Base-by-base conservation (phyloP, 2,888 invertebrate species). In the Tetragnatha montana region DNA sequence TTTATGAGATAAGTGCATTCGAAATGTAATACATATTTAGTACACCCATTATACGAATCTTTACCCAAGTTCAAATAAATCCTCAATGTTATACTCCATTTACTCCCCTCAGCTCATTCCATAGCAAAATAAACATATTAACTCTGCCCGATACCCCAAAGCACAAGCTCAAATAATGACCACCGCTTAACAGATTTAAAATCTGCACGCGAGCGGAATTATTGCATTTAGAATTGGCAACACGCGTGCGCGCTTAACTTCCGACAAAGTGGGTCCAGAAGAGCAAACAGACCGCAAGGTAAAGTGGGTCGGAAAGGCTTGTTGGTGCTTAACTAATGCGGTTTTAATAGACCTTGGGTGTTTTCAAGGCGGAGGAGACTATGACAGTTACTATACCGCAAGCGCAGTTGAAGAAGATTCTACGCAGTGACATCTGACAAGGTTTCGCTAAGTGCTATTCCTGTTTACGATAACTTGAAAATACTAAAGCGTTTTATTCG, bases 251-350 rank as follows among this genome's bases (percentile, higher is more conserved):
- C 60, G 17, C 17, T 60, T 60, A 60, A 60, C 17, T 60, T 60
- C 60, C 60, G 10, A 60, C 60, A 60, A 60, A 60, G 12, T 17
- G 60, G 14, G 60, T 8, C 14, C 60, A 12, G 60, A 60, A 12
- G 60, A 71, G 14, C 70, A 81, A 71, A 71, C 71, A 71, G 73
- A 82, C 82, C 82, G 35, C 74, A 82, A 82, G 82, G 21, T 82
- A 74, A 74, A 73, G 17, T 82, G 60, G 82, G 51, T 82, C 74
- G 50, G 49, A 60, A 60, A 68, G 82, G 74, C 73, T 82, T 81
- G 71, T 71, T 19, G 81, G 73, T 70, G 81, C 81, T 22, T 81
- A 22, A 74, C 82, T 82, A 73, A 82, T 82, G 22, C 51, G 51
- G 8, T 74, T 73, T 82, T 82, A 82, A 82, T 82, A 49, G 81